Evolutionary conservation across 2,888 invertebrate species (phyloP), one percentile per base, ranked within the genome.

Genomic region (Drepanosiphum platanoidis): DNA sequence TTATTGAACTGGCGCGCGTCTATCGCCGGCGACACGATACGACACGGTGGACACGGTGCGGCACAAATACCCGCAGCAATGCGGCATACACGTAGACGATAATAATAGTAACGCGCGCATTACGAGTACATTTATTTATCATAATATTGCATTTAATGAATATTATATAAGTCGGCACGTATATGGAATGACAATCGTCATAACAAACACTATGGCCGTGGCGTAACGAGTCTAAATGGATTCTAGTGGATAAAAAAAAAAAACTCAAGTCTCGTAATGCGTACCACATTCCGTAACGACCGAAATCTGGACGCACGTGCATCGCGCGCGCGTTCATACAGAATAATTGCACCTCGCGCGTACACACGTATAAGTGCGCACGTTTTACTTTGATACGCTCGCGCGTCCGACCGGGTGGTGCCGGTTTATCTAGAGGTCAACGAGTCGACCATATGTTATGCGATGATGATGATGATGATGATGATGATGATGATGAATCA

Each of bases 391-490:
- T 8, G 30, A 64, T 64, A 64, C 39, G 77, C 3, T 39, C 27
- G 78, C 78, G 32, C n/a, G 64, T 30, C n/a, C n/a, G n/a, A n/a
- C 36, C 36, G 30, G 32, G 58, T 27, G 80, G 70, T 52, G n/a
- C n/a, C n/a, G 75, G 70, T 70, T 79, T 30, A 68, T 80, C 36
- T 81, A 71, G 80, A 81, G 80, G 80, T 81, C 80, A 70, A 71
- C 80, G 52, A 70, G 70, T 80, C 80, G 52, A 80, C 80, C 80
- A 81, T 81, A 81, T 81, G 80, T 70, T 81, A 1, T 36, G 8
- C 30, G 22, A n/a, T 7, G 64, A 22, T 22, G 39, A 9, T 9
- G 39, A 9, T 30, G 74, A 30, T 15, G 72, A n/a, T n/a, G n/a
- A 58, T 58, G 46, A 34, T 39, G 39, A 77, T 71, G 71, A 71